Evolutionary conservation across 2,797 vertebrate genomes (phyloP).

Genomic region (Clarias fuscus): DNA sequence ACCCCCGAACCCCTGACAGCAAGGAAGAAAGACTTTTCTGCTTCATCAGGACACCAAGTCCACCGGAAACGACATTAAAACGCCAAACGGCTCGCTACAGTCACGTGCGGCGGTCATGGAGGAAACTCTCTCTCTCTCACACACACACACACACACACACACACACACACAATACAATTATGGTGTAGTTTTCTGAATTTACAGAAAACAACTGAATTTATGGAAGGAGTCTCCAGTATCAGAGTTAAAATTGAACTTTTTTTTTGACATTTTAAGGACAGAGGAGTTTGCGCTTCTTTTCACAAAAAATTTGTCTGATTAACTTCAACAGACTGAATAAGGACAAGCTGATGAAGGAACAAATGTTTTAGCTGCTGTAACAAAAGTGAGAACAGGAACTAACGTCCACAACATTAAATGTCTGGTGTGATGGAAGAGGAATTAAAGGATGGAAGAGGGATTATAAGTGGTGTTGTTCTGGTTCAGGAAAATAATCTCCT

Average conservation of each 20-base stretch:
- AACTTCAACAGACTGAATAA: neutral
- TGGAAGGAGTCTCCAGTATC: neutral
- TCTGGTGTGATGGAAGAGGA: neutral
- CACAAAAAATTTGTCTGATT: neutral
- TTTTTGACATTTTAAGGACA: neutral
- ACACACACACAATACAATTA: neutral
- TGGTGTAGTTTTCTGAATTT: neutral
- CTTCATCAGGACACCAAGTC: constrained; percentile 75
- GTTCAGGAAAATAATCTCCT: neutral
- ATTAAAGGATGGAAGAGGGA: neutral
- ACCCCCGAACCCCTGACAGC: constrained; percentile 9
- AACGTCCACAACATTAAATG: neutral
- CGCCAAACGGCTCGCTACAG: constrained; percentile 12
- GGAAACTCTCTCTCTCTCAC: neutral
- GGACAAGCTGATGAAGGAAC: neutral
- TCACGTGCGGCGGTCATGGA: neutral
- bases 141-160: constrained; percentile 2
- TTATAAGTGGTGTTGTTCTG: neutral
- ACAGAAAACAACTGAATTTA: no score
- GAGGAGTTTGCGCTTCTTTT: neutral
- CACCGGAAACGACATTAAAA: constrained; percentile 46
- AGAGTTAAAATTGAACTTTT: neutral
- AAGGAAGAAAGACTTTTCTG: constrained; percentile 75
- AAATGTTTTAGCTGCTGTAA: neutral
- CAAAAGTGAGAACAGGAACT: neutral